Evolutionary conservation across 2,888 invertebrate genomes (phyloP).

Genomic region (Mythimna lalbum): DNA sequence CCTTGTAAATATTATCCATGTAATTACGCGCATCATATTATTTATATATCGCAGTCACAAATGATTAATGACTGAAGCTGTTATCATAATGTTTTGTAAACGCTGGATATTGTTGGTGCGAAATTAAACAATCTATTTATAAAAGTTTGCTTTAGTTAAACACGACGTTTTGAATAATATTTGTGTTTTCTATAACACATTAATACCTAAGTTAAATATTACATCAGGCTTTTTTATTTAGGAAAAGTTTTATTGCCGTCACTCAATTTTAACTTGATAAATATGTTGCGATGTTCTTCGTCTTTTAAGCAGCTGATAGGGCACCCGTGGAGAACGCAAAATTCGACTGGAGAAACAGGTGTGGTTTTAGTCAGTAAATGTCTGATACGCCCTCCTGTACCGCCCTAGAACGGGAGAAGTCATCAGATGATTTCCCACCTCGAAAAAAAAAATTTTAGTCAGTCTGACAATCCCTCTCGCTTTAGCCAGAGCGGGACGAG

Average conservation of each 20-base stretch:
- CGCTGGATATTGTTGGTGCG: slow-evolving; percentile 28
- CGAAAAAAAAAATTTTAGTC: too few species aligned
- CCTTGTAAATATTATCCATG: slow-evolving; percentile 1
- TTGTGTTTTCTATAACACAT: not conserved
- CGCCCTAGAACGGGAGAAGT: too few species aligned
- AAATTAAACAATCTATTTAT: slow-evolving; percentile 25
- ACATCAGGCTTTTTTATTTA: not conserved
- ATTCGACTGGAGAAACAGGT: too few species aligned
- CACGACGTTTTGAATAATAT: not conserved
- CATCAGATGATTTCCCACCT: too few species aligned
- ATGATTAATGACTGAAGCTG: slow-evolving; percentile 45
- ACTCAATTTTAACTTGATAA: not conserved
- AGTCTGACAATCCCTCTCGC: too few species aligned
- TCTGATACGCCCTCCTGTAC: too few species aligned
- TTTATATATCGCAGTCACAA: slow-evolving; percentile 9
- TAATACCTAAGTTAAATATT: not conserved
- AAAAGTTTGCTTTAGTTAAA: slow-evolving; percentile 26
- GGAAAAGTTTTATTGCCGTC: not conserved
- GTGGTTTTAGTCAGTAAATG: too few species aligned
- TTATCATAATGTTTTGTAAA: slow-evolving; percentile 57
- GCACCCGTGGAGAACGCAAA: too few species aligned
- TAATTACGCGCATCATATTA: slow-evolving; percentile 18
- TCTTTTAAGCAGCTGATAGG: not conserved
- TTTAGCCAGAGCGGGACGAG: too few species aligned
- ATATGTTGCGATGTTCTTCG: not conserved